phyloP scores from a whole-genome alignment of 2,113 vertebrate species.

The Zonotrichia leucophrys region DNA sequence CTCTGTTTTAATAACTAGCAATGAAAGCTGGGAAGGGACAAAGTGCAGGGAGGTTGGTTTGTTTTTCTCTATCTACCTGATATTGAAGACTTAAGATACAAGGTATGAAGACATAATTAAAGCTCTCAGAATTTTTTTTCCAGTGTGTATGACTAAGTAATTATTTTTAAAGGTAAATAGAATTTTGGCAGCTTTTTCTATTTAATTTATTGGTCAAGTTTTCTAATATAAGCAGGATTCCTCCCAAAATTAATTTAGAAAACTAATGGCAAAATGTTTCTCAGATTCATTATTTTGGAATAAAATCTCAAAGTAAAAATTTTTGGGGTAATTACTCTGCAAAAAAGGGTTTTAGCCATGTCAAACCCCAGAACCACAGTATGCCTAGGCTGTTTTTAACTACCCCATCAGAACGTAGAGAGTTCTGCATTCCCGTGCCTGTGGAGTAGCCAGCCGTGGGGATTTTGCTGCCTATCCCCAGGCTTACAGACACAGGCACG shows the following conservation, averaged over 20 bases:
- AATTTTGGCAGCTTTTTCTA: not conserved
- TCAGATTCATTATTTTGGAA: not conserved
- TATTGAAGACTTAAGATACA: not conserved
- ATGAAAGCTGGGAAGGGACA: not conserved
- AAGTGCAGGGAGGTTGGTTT: not conserved
- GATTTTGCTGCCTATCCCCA: not conserved
- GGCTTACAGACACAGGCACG: not conserved
- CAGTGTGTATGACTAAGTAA: accelerated
- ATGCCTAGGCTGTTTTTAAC: not conserved
- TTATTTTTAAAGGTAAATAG: not conserved
- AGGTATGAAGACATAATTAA: not conserved
- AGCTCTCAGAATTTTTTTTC: not conserved
- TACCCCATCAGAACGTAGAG: not conserved
- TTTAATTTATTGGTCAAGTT: not conserved
- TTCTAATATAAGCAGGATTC: not conserved
- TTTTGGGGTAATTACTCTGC: not conserved
- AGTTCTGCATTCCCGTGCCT: not conserved
- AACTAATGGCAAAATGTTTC: not conserved
- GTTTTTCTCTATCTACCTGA: not conserved
- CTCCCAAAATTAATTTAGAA: not conserved
- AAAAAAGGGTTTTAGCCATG: not conserved
- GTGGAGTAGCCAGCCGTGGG: not conserved
- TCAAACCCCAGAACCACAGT: not conserved
- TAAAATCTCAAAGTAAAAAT: not conserved
- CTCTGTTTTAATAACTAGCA: not conserved